phyloP scores from a whole-genome alignment of 2,888 invertebrate species.

The Belgica antarctica region DNA sequence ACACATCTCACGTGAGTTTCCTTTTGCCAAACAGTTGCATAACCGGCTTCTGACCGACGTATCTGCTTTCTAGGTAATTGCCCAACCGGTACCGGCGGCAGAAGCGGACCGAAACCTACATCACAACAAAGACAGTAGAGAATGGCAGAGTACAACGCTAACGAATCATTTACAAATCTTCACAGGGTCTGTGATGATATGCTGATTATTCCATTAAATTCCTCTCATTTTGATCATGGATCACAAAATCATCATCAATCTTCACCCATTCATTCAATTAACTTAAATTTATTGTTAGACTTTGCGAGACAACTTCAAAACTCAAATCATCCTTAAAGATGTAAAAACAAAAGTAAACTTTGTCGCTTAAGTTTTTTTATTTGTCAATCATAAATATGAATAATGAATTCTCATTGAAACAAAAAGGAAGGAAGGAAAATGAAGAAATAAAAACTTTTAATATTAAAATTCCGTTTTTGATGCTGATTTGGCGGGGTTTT shows the following conservation, averaged over 20 bases:
- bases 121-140: conserved; percentile 30
- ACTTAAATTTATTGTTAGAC: conserved; percentile 28
- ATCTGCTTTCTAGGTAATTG: conserved; percentile 35
- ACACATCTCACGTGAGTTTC: conserved; percentile 36
- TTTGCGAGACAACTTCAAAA: conserved; percentile 13
- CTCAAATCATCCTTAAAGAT: conserved; percentile 10
- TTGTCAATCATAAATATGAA: too few species aligned
- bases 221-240: conserved; percentile 38
- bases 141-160: conserved; percentile 35
- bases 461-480: too few species aligned
- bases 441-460: conserved; percentile 8
- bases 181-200: conserved; percentile 39
- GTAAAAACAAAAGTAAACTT: conserved; percentile 13
- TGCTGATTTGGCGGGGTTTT: too few species aligned
- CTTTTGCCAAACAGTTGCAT: not conserved
- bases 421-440: not conserved
- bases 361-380: conserved; percentile 26
- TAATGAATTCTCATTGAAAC: conserved; percentile 18
- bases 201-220: conserved; percentile 42
- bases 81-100: conserved; percentile 7
- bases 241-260: conserved; percentile 35
- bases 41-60: not conserved
- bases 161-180: conserved; percentile 42
- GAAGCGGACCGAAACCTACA: conserved; percentile 4
- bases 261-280: conserved; percentile 35